Evolutionary conservation across 2,797 vertebrate species (phyloP).

Genomic region (Eulemur albifrons): DNA sequence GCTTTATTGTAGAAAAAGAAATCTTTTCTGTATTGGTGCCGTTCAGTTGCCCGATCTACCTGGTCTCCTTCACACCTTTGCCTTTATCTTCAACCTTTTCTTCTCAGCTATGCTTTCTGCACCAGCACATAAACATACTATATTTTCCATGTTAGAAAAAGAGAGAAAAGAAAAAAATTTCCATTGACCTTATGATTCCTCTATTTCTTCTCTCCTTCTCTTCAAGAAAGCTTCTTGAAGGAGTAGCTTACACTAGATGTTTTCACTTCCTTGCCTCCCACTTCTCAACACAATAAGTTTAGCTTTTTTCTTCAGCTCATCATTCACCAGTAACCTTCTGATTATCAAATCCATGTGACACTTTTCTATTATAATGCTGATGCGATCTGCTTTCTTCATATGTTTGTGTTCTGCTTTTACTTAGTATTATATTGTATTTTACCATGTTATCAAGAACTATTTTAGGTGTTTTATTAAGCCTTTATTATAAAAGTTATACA

Average conservation of each 20-base stretch:
- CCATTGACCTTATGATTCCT: not conserved
- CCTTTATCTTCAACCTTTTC: constrained; percentile 14
- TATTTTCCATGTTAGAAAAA: not conserved
- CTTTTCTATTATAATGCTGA: not conserved
- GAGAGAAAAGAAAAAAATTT: not conserved
- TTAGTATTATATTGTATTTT: constrained; percentile 10
- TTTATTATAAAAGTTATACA: not conserved
- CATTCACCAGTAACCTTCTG: not conserved
- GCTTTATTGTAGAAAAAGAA: not conserved
- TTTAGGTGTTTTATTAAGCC: constrained; percentile 26
- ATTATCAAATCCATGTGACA: not conserved
- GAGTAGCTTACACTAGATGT: not conserved
- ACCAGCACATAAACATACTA: not conserved
- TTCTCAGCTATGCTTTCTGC: not conserved
- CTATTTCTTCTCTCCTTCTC: not conserved
- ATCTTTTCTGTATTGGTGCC: not conserved
- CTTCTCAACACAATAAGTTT: not conserved
- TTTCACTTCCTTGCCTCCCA: not conserved
- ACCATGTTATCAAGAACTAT: not conserved
- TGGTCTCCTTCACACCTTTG: constrained; percentile 10
- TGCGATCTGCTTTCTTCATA: not conserved
- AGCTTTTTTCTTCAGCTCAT: not conserved
- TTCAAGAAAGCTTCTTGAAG: not conserved
- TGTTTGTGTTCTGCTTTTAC: not conserved
- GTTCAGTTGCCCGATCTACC: not conserved